Evolutionary conservation across 2,113 vertebrate species (phyloP).

Genomic region (Sinocyclocheilus anophthalmus): DNA sequence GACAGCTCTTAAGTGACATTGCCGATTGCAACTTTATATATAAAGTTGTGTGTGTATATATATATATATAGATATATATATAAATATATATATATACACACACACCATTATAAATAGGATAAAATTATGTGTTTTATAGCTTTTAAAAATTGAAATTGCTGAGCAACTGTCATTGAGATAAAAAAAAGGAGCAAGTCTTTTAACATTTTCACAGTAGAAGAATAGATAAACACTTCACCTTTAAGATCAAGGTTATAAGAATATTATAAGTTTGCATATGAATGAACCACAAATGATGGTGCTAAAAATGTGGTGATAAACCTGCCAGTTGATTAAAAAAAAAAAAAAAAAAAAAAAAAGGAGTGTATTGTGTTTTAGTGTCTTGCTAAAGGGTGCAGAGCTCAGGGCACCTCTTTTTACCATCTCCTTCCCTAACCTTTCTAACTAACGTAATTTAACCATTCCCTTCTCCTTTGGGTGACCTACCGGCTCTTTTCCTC

Average conservation of each 20-base stretch:
- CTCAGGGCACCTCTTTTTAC: conserved; percentile 3
- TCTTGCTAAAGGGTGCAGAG: not conserved
- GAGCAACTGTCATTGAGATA: not conserved
- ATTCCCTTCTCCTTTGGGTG: not conserved
- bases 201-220: not conserved
- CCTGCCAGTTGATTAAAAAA: too few relatives aligned
- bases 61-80: too few relatives aligned
- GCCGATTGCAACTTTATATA: too few relatives aligned
- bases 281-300: too few relatives aligned
- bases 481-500: conserved; percentile 32
- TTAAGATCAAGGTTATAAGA: not conserved
- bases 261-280: not conserved
- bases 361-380: not conserved
- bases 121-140: too few relatives aligned
- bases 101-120: too few relatives aligned
- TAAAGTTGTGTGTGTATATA: too few relatives aligned
- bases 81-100: too few relatives aligned
- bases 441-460: conserved; percentile 46
- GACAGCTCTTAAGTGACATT: too few relatives aligned
- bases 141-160: too few relatives aligned
- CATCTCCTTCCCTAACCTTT: conserved; percentile 10
- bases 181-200: not conserved
- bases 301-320: too few relatives aligned
- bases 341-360: too few relatives aligned
- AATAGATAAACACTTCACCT: not conserved